Evolutionary conservation across 2,888 invertebrate genomes (phyloP).

Genomic region (Drosophila phalerata): DNA sequence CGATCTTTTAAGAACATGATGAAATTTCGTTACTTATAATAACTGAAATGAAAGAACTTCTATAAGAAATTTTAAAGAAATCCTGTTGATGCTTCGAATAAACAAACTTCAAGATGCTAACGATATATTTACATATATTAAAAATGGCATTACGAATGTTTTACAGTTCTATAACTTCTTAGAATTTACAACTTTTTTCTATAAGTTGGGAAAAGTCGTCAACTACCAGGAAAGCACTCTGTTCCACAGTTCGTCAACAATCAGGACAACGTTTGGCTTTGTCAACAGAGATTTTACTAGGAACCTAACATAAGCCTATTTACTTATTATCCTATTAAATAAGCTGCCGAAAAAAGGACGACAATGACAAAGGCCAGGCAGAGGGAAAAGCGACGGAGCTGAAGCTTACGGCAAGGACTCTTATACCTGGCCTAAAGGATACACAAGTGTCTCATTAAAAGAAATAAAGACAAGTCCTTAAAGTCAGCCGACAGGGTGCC

Average conservation of each 20-base stretch:
- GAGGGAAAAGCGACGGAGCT: conserved; percentile 21
- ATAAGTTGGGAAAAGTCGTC: not conserved
- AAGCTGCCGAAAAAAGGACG: conserved; percentile 55
- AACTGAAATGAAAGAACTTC: no score
- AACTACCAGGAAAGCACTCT: conserved; percentile 1
- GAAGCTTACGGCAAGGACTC: conserved; percentile 26
- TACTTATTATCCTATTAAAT: conserved; percentile 77
- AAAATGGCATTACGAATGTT: not conserved
- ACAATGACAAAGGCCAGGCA: not conserved
- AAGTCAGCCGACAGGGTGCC: conserved; percentile 59
- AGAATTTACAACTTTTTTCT: no score
- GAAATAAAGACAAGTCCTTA: conserved; percentile 80
- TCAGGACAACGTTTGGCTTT: conserved; percentile 15
- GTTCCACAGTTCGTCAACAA: not conserved
- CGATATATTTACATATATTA: not conserved
- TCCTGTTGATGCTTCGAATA: not conserved
- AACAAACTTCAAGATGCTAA: not conserved
- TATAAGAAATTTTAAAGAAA: no score
- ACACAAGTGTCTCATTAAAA: conserved; percentile 80
- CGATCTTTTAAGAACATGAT: no score
- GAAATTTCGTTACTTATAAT: no score
- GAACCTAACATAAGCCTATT: conserved; percentile 68
- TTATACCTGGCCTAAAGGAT: conserved; percentile 67
- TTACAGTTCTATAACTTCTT: not conserved
- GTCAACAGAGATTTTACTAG: conserved; percentile 37